Conservation (phyloP, 2,888 invertebrate species). For the Eupithecia subumbrata region DNA sequence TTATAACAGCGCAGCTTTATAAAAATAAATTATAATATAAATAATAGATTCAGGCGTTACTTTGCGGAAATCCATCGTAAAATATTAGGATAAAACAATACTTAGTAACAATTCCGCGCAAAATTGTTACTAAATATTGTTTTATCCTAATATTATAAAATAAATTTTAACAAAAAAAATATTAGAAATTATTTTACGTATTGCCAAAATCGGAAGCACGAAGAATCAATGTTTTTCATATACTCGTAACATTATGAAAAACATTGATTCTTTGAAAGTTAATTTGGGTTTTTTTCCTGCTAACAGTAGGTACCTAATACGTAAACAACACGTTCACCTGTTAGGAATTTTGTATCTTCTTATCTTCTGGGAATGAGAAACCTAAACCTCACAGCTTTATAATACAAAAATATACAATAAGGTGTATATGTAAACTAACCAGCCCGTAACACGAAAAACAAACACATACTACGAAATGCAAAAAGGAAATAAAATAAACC, state of each 20-base stretch:
- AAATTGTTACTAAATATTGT: no score
- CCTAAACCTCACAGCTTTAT: not conserved
- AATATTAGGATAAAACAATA: no score
- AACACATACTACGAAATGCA: not conserved
- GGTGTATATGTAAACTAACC: not conserved
- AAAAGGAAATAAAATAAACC: not conserved
- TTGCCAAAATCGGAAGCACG: not conserved
- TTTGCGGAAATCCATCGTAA: no score
- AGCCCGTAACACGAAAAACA: not conserved
- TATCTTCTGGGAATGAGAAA: not conserved
- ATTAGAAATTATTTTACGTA: not conserved
- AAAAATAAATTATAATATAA: no score
- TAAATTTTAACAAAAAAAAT: no score
- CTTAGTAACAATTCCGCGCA: no score
- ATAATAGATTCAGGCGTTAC: no score
- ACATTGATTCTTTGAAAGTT: not conserved
- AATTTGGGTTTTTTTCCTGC: not conserved
- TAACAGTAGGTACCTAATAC: not conserved
- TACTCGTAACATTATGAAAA: no score
- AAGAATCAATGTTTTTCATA: no score
- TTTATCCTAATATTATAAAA: no score
- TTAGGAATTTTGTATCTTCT: not conserved
- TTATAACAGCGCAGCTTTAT: conserved; percentile 3
- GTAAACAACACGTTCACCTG: not conserved
- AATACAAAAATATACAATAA: not conserved